Percentiles rank a stretch among this genome's conserved stretches.
These are phyloP conservation scores for Reticulitermes speratus DNA, from an alignment of 1,140 invertebrate genomes.

Conservation along the genomic window DNA sequence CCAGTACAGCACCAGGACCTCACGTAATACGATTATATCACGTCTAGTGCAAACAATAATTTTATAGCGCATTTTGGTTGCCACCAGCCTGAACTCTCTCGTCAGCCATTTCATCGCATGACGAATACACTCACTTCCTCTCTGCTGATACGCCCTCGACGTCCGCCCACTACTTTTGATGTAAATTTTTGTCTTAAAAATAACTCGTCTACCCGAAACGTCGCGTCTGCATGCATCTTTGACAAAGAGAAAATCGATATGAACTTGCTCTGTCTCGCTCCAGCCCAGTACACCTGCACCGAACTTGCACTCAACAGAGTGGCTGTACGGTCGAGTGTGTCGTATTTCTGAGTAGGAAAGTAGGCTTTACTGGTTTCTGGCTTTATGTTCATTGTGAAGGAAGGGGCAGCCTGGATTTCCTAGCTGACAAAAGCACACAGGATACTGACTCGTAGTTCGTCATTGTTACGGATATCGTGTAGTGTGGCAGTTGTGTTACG, in stretches of 20 bases:
- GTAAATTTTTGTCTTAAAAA: neutral
- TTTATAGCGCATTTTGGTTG: no score
- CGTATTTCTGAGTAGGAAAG: neutral
- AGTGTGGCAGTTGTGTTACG: neutral
- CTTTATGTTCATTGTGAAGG: neutral
- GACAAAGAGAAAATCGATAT: neutral
- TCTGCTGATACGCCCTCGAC: no score
- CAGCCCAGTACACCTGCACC: conserved; percentile 11
- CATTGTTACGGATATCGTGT: neutral
- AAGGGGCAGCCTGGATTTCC: neutral
- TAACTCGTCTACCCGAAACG: neutral
- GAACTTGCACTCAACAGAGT: conserved; percentile 9
- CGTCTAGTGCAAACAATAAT: no score
- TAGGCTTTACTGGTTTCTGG: neutral
- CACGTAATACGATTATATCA: no score
- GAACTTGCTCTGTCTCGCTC: neutral
- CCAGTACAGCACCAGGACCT: no score
- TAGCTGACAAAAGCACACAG: neutral
- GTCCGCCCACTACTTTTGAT: neutral
- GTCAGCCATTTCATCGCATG: no score
- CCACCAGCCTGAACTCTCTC: no score
- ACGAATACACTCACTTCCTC: no score
- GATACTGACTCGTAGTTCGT: neutral
- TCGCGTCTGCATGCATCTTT: neutral
- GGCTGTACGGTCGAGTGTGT: neutral